These are phyloP conservation scores for Ceyx cyanopectus DNA, from an alignment of 2,113 vertebrate species.

Conservation along the genomic window DNA sequence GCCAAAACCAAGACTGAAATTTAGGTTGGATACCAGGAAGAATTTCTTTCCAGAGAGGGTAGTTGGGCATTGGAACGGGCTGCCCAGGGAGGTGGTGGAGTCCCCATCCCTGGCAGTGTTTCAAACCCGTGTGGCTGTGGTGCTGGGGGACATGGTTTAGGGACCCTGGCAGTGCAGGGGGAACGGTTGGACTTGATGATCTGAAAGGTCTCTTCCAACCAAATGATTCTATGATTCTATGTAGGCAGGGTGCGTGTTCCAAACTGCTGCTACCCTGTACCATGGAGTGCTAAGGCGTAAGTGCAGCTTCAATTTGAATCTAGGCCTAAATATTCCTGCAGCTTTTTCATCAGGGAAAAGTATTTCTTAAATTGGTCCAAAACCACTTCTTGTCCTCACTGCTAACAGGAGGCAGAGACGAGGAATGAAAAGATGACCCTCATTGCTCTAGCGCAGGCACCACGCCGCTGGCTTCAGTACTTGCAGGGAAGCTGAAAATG, in stretches of 20 bases:
- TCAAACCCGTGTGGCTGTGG: no score
- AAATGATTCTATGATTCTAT: background rate
- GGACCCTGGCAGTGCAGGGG: no score
- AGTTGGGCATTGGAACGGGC: no score
- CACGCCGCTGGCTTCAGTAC: background rate
- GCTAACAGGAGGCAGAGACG: background rate
- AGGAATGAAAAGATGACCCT: background rate
- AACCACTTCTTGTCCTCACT: background rate
- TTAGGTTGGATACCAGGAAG: no score
- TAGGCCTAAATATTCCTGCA: background rate
- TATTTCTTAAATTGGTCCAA: background rate
- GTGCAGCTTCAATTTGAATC: background rate
- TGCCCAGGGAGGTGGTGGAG: no score
- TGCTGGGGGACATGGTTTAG: no score
- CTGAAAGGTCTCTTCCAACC: background rate
- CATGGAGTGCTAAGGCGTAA: background rate
- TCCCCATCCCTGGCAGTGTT: no score
- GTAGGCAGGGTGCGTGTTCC: background rate
- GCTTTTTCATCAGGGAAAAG: background rate
- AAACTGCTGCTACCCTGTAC: background rate
- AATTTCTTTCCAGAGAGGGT: no score
- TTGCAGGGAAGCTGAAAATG: background rate
- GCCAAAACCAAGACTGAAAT: background rate
- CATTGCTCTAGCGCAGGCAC: rapidly evolving
- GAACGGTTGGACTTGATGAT: no score